Percentiles rank a stretch among this genome's conserved stretches.
phyloP scores from a whole-genome alignment of 2,888 invertebrate genomes.

The Fissipunctia ypsillon region DNA sequence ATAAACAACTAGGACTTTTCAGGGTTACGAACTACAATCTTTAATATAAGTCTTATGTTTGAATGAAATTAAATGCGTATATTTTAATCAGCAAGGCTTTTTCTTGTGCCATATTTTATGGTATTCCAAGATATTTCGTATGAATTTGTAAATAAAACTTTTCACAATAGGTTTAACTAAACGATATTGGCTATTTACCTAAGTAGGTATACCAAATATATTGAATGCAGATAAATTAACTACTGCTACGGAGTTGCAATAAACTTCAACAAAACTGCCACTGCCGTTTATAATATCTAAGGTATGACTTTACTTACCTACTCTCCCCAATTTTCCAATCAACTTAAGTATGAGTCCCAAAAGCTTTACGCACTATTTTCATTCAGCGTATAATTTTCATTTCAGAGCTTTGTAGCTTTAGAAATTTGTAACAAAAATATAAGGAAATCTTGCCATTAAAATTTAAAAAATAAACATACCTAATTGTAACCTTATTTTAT shows the following conservation, averaged over 20 bases:
- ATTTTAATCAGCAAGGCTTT: constrained; percentile 21
- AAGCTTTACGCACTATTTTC: neutral
- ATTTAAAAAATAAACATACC: neutral
- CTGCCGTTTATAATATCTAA: neutral
- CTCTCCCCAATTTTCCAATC: neutral
- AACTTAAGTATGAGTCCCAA: too few relatives aligned
- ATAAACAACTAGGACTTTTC: constrained; percentile 40
- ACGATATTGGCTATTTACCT: constrained; percentile 1
- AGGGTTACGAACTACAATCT: constrained; percentile 41
- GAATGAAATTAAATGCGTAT: constrained; percentile 10
- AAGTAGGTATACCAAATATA: neutral
- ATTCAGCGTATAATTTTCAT: neutral
- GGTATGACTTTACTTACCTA: neutral
- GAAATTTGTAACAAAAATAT: neutral
- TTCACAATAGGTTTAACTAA: constrained; percentile 7
- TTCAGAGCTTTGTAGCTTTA: neutral
- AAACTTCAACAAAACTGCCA: neutral
- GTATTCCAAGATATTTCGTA: constrained; percentile 30
- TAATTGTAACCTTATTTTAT: constrained; percentile 7
- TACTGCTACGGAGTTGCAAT: neutral
- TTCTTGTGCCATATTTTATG: constrained; percentile 53
- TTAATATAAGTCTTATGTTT: constrained; percentile 3
- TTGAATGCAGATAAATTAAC: neutral
- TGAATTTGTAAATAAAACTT: constrained; percentile 39
- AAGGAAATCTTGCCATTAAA: constrained; percentile 2